These are phyloP conservation scores for Orcinus orca DNA, from an alignment of 2,113 vertebrate species.

Conservation along the genomic window DNA sequence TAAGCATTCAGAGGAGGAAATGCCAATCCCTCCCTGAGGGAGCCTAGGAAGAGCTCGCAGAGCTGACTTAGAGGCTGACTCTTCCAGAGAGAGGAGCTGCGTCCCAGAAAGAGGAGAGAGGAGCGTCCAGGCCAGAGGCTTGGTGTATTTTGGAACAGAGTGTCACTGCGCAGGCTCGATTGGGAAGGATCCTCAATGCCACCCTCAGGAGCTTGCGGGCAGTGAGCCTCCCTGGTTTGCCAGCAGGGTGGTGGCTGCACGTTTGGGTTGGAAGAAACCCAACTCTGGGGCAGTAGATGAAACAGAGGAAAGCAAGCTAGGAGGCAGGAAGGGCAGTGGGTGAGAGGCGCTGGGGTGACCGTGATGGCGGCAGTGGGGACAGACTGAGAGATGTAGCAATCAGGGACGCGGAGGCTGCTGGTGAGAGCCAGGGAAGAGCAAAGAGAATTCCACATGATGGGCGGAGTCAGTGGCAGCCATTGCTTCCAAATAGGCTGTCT, in stretches of 20 bases:
- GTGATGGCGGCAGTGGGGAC: neutral
- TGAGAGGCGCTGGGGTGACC: neutral
- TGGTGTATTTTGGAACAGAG: neutral
- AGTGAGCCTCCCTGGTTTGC: neutral
- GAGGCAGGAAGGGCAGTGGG: neutral
- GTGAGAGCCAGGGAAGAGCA: neutral
- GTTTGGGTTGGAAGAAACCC: neutral
- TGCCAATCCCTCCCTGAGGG: neutral
- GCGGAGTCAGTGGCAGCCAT: accelerated
- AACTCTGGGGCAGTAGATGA: neutral
- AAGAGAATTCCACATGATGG: neutral
- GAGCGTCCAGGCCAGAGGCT: neutral
- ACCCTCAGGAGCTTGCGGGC: neutral
- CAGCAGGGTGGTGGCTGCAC: neutral
- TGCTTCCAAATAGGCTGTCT: neutral
- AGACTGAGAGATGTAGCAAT: neutral
- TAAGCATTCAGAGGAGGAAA: neutral
- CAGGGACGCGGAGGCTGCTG: neutral
- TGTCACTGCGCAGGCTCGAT: neutral
- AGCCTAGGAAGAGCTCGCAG: neutral
- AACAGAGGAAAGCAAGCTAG: accelerated
- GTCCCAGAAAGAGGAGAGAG: neutral
- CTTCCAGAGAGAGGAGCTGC: neutral
- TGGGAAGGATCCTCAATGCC: neutral
- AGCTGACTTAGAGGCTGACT: neutral